Evolutionary conservation across 1,140 invertebrate species (phyloP).

Genomic region (Drosophila rhopaloa): DNA sequence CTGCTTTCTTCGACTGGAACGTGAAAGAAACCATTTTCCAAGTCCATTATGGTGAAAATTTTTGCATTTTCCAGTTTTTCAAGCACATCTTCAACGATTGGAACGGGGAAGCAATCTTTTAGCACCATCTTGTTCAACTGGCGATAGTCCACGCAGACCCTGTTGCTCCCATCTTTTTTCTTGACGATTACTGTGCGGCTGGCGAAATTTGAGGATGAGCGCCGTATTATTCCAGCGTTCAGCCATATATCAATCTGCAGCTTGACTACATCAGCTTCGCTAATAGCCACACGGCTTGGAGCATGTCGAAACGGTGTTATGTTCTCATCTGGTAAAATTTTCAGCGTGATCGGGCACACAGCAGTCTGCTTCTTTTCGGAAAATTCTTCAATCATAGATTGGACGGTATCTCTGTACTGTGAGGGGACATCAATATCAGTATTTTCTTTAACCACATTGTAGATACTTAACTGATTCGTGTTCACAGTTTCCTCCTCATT

Average conservation of each 20-base stretch:
- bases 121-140: neutral
- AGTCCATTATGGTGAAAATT: neutral
- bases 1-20: neutral
- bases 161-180: slow-evolving; percentile 1
- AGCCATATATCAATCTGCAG: neutral
- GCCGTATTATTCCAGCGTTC: neutral
- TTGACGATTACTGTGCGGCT: neutral
- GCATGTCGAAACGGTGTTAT: neutral
- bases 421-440: neutral
- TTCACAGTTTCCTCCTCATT: neutral
- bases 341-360: too few species aligned
- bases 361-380: too few species aligned
- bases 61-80: neutral
- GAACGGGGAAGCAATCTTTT: neutral
- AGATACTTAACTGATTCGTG: neutral
- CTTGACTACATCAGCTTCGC: neutral
- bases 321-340: too few species aligned
- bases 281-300: neutral
- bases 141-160: neutral
- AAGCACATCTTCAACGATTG: neutral
- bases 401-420: neutral
- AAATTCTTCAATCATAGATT: too few species aligned
- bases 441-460: too few species aligned
- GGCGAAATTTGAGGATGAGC: neutral
- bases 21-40: neutral